Evolutionary conservation across 2,888 invertebrate species (phyloP), one percentile per base, ranked within the genome.

Genomic region (Argynnis bischoffii): DNA sequence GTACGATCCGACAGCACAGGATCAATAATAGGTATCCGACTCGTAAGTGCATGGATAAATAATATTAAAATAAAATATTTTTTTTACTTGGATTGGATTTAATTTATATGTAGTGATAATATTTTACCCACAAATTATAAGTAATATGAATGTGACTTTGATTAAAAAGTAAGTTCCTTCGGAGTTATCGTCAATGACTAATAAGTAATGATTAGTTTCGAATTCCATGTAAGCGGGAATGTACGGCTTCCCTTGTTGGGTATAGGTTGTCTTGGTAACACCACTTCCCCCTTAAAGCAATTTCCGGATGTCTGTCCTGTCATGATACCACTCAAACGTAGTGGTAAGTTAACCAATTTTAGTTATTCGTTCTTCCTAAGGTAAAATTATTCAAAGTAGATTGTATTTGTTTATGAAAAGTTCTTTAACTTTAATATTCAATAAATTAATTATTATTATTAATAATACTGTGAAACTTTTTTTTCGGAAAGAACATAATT

Each of bases 241-340:
- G 61, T 84, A 82, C 64, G 88, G 88, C 78, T 89, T 91, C 90
- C 87, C 84, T 74, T 89, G 90, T 91, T 91, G 85, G 74, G 80
- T 74, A 79, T 73, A 78, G 77, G 90, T 92, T 81, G 87, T 80
- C 90, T 79, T 84, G 86, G 89, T 76, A 85, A 90, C 90, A 78
- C 82, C 78, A 76, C 75, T 77, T 76, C 78, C 79, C 77, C 75
- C 71, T 78, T 75, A 79, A 79, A 78, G 79, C 79, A 88, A 92
- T 92, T 88, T 92, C 91, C 91, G 90, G 86, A 76, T 80, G 87
- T 82, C 86, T 73, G 80, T 78, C 68, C 69, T 68, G 72, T 72
- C 73, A 72, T 69, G 67, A 69, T 74, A 72, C 65, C 69, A 66
- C 72, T 72, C 64, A 70, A 70, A 72, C 64, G 72, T 72, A 75